phyloP scores from a whole-genome alignment of 2,888 invertebrate genomes.

The Hirtodrosophila confusa region DNA sequence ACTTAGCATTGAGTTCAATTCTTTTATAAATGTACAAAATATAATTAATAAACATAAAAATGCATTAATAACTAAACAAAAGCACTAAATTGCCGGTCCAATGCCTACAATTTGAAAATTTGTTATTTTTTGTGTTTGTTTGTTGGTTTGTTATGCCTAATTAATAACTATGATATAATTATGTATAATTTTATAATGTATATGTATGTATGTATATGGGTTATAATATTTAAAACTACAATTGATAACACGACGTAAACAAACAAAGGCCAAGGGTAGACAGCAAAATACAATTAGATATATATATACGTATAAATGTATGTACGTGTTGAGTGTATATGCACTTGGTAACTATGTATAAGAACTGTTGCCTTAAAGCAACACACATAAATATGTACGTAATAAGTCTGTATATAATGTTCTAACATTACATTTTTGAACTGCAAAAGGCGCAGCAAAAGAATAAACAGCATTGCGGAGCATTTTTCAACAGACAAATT shows the following conservation, averaged over 20 bases:
- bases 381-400: slow-evolving; percentile 56
- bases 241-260: slow-evolving; percentile 75
- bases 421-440: slow-evolving; percentile 49
- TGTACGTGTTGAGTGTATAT: slow-evolving; percentile 59
- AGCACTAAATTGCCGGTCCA: slow-evolving; percentile 67
- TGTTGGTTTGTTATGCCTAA: slow-evolving; percentile 57
- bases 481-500: slow-evolving; percentile 71
- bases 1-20: slow-evolving; percentile 70
- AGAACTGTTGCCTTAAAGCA: slow-evolving; percentile 46
- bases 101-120: slow-evolving; percentile 69
- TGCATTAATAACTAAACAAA: slow-evolving; percentile 72
- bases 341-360: slow-evolving; percentile 73
- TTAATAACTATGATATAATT: slow-evolving; percentile 71
- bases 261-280: slow-evolving; percentile 71
- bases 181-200: slow-evolving; percentile 43
- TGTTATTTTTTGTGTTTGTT: slow-evolving; percentile 32
- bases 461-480: slow-evolving; percentile 57
- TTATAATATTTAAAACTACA: slow-evolving; percentile 69
- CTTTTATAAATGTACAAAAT: slow-evolving; percentile 73
- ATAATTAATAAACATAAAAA: slow-evolving; percentile 75
- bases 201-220: slow-evolving; percentile 25
- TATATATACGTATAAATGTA: slow-evolving; percentile 42
- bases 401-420: slow-evolving; percentile 54
- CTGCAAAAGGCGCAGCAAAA: slow-evolving; percentile 71
- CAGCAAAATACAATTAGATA: slow-evolving; percentile 51